These are phyloP conservation scores for Maniola hyperantus DNA, from an alignment of 2,888 invertebrate genomes.

Conservation along the genomic window DNA sequence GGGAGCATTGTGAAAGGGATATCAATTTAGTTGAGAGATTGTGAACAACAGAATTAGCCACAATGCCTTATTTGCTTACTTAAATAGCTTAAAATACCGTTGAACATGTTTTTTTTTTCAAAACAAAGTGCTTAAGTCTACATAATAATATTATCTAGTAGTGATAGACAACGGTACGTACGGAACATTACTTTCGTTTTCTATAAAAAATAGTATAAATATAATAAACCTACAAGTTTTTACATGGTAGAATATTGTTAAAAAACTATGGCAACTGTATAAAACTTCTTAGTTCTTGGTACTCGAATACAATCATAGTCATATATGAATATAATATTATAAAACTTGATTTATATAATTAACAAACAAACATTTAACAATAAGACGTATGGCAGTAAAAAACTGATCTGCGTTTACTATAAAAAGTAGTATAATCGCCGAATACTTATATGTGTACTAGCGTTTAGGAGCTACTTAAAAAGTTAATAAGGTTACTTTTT, in stretches of 20 bases:
- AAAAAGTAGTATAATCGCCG: background rate
- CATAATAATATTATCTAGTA: background rate
- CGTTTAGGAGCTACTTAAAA: no score
- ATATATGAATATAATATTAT: background rate
- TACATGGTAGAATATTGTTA: background rate
- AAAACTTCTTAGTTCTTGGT: background rate
- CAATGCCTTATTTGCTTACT: background rate
- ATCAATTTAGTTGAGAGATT: no score
- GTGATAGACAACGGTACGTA: background rate
- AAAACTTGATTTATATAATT: background rate
- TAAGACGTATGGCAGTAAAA: slow-evolving; percentile 1
- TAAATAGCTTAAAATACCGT: background rate
- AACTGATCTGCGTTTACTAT: background rate
- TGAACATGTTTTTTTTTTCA: background rate
- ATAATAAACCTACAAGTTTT: slow-evolving; percentile 4
- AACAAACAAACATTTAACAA: background rate
- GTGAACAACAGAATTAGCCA: no score
- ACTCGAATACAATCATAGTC: background rate
- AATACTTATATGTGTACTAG: background rate
- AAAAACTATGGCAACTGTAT: slow-evolving; percentile 15
- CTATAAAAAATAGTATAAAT: slow-evolving; percentile 10
- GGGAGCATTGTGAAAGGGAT: no score
- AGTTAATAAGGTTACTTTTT: no score
- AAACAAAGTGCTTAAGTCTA: background rate
- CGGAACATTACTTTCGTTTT: background rate